Evolutionary conservation across 1,140 invertebrate genomes (phyloP), one percentile per base, ranked within the genome.

Genomic region (Hesperophylax magnus): DNA sequence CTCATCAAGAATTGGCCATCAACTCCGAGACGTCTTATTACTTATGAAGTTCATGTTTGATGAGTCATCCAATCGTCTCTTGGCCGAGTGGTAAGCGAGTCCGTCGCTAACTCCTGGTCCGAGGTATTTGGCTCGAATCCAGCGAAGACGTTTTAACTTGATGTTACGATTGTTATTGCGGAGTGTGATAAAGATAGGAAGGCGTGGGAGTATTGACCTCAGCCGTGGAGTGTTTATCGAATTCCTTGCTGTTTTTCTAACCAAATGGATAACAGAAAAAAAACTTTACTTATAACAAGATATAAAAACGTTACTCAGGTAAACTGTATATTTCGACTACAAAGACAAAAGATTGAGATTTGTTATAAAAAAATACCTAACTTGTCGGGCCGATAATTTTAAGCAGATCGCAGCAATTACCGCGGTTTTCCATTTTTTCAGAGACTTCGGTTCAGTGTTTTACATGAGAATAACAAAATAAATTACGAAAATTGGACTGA

Each of bases 91-190:
- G 65, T 39, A 7, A 47, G 27, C 6, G n/a, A 27, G 22, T 17
- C 61, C 18, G 9, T 47, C 39, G 39, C 39, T 47, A 47, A 14
- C 39, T 14, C 20, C 61, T 0, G 22, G 24, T 18, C 9, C 22
- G 27, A 39, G 65, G 34, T 69, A 69, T 69, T 34, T 69, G 65
- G 65, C 65, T 69, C 65, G 65, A 47, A 20, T 69, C 65, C 65
- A 69, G 65, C 60, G 20, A 47, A 61, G 60, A 24, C 6, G 56
- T 14, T 47, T 47, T 47, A 47, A 47, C 39, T 47, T 47, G 39
- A 47, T 47, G 11, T 47, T 47, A 47, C 39, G 39, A 47, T 47
- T 47, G 39, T 47, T 47, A 47, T 47, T 47, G 39, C 39, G 3
- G 39, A 47, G 39, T 11, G 39, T 15, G 58, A 61, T 24, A 20